phyloP scores from a whole-genome alignment of 2,888 invertebrate genomes.

The Rhogogaster chlorosoma region DNA sequence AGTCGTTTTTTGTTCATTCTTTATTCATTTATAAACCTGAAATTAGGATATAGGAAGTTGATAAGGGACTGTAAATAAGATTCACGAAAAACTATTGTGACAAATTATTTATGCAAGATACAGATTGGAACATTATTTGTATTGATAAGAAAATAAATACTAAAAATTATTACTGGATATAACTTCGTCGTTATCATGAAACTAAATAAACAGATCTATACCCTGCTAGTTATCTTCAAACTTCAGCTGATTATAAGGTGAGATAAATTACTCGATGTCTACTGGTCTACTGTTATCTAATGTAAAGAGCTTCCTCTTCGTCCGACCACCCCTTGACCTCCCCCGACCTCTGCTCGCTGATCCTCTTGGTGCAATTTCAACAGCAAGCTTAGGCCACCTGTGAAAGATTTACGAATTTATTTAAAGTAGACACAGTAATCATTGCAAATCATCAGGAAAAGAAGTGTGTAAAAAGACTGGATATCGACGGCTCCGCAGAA shows the following conservation, averaged over 20 bases:
- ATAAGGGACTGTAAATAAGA: neutral
- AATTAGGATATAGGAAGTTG: neutral
- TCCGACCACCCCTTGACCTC: neutral
- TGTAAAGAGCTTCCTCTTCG: slow-evolving; percentile 31
- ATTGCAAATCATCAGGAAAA: neutral
- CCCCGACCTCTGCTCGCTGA: slow-evolving; percentile 6
- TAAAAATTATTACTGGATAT: neutral
- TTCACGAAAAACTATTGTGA: neutral
- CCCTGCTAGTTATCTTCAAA: neutral
- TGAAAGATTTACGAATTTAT: neutral
- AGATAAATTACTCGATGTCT: neutral
- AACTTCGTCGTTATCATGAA: neutral
- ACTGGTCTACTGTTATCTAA: neutral
- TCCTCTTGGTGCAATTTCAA: neutral
- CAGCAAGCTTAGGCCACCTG: slow-evolving; percentile 13
- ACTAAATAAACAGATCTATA: neutral
- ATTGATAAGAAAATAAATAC: neutral
- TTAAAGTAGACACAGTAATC: neutral
- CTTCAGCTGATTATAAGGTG: too few species aligned
- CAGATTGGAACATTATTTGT: neutral
- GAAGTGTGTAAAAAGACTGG: neutral
- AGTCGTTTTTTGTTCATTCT: neutral
- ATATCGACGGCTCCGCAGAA: too few species aligned
- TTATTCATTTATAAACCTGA: neutral
- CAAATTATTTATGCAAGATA: neutral